Conservation (phyloP, 1,140 invertebrate genomes). For the Pseudomyrmex flavicornis region DNA sequence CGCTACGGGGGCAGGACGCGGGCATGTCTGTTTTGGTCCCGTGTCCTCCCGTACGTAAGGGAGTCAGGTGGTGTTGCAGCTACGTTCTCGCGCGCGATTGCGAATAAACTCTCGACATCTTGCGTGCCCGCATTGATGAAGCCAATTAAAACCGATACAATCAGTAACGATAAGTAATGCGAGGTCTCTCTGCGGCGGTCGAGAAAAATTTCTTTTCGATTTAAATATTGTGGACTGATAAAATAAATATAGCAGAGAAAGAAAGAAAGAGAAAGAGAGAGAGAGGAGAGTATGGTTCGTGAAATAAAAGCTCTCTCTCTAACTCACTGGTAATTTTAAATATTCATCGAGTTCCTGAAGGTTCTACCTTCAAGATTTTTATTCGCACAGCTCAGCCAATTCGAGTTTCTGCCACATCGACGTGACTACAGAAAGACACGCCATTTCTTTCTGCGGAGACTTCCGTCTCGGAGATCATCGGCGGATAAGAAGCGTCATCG, state of each 20-base stretch:
- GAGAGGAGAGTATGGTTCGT: neutral
- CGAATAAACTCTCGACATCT: constrained; percentile 56
- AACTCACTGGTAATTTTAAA: neutral
- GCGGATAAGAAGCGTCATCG: constrained; percentile 65
- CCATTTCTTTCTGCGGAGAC: constrained; percentile 42
- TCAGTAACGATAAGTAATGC: neutral
- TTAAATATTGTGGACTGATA: neutral
- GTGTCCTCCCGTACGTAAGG: constrained; percentile 70
- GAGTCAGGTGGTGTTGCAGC: constrained; percentile 72
- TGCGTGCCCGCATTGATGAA: neutral
- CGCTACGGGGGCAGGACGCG: constrained; percentile 61
- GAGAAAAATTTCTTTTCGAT: neutral
- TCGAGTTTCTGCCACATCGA: constrained; percentile 45
- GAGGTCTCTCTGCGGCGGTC: neutral
- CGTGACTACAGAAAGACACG: constrained; percentile 24
- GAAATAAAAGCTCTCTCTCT: neutral
- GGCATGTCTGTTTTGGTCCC: constrained; percentile 79
- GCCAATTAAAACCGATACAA: constrained; percentile 55
- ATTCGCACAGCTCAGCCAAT: constrained; percentile 16
- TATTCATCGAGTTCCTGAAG: neutral
- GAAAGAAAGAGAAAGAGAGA: neutral
- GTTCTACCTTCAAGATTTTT: neutral
- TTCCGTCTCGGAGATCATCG: constrained; percentile 57
- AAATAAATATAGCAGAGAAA: neutral
- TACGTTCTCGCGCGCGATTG: constrained; percentile 63